Evolutionary conservation across 2,888 invertebrate genomes (phyloP).

Genomic region (Xestia sexstrigata): DNA sequence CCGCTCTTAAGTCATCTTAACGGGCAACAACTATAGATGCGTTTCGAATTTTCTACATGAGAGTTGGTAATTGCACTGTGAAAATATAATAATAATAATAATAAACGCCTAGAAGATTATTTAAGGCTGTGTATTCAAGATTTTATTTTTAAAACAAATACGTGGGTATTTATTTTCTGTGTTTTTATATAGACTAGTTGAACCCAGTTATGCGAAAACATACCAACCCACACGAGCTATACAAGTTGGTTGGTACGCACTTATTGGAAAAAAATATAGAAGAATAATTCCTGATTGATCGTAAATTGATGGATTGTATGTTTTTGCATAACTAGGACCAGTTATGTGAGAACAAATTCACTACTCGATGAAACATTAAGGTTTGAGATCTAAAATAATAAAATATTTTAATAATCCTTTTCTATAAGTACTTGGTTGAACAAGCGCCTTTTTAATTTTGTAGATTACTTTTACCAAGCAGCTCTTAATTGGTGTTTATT

Average conservation of each 20-base stretch:
- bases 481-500: background rate
- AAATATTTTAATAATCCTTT: background rate
- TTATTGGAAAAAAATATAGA: background rate
- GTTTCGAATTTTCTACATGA: background rate
- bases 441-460: background rate
- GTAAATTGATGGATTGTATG: background rate
- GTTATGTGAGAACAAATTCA: conserved; percentile 27
- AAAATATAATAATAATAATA: background rate
- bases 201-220: background rate
- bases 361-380: background rate
- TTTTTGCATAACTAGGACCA: background rate
- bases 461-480: background rate
- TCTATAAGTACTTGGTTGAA: background rate
- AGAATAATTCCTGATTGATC: background rate
- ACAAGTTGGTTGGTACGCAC: background rate
- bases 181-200: conserved; percentile 16
- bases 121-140: conserved; percentile 56
- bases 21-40: background rate
- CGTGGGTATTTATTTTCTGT: conserved; percentile 28
- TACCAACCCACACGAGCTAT: background rate
- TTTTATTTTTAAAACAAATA: conserved; percentile 40
- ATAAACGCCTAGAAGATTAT: conserved; percentile 31
- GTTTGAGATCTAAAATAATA: background rate
- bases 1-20: too few species aligned
- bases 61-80: conserved; percentile 1